phyloP scores from a whole-genome alignment of 2,113 vertebrate genomes.

The Spheniscus mendiculus region DNA sequence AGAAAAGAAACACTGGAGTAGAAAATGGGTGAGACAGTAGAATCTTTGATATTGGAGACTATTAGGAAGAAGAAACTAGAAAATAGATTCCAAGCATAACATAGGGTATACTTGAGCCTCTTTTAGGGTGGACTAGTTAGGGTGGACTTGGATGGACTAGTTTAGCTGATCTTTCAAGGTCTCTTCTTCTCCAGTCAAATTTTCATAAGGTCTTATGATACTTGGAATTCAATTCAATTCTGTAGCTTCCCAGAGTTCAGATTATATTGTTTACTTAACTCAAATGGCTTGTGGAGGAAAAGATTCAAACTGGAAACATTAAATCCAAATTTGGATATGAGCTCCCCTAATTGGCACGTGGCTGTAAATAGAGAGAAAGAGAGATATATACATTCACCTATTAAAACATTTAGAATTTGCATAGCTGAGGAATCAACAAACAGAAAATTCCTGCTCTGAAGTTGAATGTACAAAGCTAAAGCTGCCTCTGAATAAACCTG shows the following conservation, averaged over 20 bases:
- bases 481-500: not conserved
- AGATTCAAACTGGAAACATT: not conserved
- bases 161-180: not conserved
- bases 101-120: not conserved
- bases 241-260: not conserved
- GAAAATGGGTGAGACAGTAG: not conserved
- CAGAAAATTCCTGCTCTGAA: not conserved
- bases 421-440: not conserved
- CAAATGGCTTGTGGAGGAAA: not conserved
- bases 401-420: not conserved
- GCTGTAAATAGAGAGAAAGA: not conserved
- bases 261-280: not conserved
- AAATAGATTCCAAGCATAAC: not conserved
- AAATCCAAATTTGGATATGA: not conserved
- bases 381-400: not conserved
- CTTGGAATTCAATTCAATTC: not conserved
- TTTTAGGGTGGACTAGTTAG: not conserved
- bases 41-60: not conserved
- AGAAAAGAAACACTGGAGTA: not conserved
- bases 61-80: not conserved
- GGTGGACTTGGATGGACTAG: not conserved
- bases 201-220: not conserved
- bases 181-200: not conserved
- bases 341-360: fast-evolving
- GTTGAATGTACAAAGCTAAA: not conserved